These are phyloP conservation scores for Ephydatia muelleri DNA, from an alignment of 37 sponge, comb jelly and placozoan genomes.

Conservation along the genomic window DNA sequence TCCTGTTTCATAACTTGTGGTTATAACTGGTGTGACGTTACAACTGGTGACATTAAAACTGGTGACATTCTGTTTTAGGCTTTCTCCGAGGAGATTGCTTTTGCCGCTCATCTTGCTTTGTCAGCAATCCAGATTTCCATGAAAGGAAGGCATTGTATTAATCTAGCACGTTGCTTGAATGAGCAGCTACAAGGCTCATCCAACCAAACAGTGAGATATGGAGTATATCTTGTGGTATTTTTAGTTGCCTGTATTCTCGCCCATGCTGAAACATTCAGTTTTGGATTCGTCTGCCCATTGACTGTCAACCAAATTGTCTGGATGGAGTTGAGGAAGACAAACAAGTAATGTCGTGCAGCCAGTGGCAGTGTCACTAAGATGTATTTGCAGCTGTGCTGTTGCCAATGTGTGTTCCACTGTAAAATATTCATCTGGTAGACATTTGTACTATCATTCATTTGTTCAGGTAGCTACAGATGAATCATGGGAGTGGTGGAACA, in stretches of 20 bases:
- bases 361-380: too few relatives aligned
- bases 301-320: not conserved
- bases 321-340: constrained; percentile 8
- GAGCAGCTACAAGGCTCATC: not conserved
- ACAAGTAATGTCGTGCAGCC: not conserved
- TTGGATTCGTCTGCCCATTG: constrained; percentile 61
- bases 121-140: constrained; percentile 52
- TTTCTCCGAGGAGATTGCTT: constrained; percentile 48
- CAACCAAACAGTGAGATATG: constrained; percentile 11
- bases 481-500: constrained; percentile 95
- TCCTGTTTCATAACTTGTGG: not conserved
- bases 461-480: constrained; percentile 27
- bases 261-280: constrained; percentile 26
- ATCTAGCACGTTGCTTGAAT: constrained; percentile 45
- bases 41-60: too few relatives aligned
- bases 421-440: too few relatives aligned
- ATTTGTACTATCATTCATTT: not conserved
- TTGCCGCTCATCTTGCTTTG: constrained; percentile 46
- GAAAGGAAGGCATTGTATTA: constrained; percentile 30
- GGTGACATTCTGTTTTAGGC: constrained; percentile 22
- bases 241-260: constrained; percentile 21
- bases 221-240: constrained; percentile 34
- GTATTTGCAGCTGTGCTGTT: too few relatives aligned
- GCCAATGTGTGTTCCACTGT: constrained; percentile 1
- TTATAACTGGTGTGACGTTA: not conserved